Base-by-base conservation (phyloP, 1,140 invertebrate species). In the Zaprionus capensis region DNA sequence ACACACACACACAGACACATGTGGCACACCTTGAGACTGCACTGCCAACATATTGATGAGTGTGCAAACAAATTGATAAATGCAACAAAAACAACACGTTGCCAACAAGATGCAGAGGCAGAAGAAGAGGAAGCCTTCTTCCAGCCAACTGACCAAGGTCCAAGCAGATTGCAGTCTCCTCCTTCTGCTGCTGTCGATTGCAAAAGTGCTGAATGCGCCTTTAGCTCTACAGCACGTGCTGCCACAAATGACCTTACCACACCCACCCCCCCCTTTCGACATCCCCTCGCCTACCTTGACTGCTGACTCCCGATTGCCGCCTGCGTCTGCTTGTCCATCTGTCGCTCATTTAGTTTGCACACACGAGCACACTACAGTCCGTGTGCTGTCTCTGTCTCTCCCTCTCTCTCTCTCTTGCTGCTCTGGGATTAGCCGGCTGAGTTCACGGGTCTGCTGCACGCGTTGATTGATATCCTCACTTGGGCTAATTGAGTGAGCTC, bases 11-110 rank as follows among this genome's bases (percentile, higher is more conserved):
- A 65, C 51, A 57, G 9, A 9, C 22, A 62, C 11, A 12, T 7
- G 12, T 15, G 12, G 36, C 7, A 46, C 41, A 46, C 41, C 41
- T 46, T 38, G 36, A 38, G 41, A 46, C n/a, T 17, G n/a, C 41
- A 6, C 49, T 66, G 41, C 67, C 63, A 72, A 74, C 71, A 76
- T 82, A 71, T 79, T 79, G 82, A 82, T 82, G 70, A 82, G 80
- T 77, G 83, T 77, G 83, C 77, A 86, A 87, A 87, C 84, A 86
- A 86, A 87, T 86, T 87, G 80, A 80, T 81, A 80, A 80, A 77
- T 86, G 77, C 83, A 87, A 81, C 65, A 77, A 67, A 28, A 76
- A 61, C 51, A 75, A 68, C 62, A 68, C 62, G 61, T 26, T 14
- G 14, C 5, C 14, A 5, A 5, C 36, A 5, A 46, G n/a, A 2